Evolutionary conservation across 1,140 invertebrate genomes (phyloP).

Genomic region (Zaprionus kolodkinae): DNA sequence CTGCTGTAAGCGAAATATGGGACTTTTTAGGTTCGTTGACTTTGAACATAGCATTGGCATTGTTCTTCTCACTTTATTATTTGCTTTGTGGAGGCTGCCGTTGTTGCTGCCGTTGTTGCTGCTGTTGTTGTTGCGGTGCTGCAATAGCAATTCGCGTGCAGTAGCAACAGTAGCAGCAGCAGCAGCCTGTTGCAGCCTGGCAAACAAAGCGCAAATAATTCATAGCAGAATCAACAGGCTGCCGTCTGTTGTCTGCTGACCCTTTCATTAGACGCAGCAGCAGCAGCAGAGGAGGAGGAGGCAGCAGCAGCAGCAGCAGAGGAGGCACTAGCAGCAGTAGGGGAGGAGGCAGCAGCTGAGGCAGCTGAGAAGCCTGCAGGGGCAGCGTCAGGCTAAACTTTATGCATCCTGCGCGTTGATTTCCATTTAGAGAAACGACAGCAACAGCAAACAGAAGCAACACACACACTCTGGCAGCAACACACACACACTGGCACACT

Average conservation of each 20-base stretch:
- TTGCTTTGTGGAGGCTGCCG: constrained; percentile 63
- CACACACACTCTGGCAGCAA: constrained; percentile 6
- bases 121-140: constrained; percentile 40
- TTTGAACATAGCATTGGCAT: constrained; percentile 80
- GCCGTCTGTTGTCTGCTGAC: constrained; percentile 50
- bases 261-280: constrained; percentile 77
- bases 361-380: not conserved
- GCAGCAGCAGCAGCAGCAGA: constrained; percentile 6
- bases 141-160: constrained; percentile 79
- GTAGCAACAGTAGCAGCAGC: constrained; percentile 57
- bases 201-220: constrained; percentile 82
- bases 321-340: constrained; percentile 25
- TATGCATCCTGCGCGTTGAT: constrained; percentile 83
- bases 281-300: constrained; percentile 27
- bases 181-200: constrained; percentile 31
- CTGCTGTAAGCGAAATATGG: constrained; percentile 73
- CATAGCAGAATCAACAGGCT: constrained; percentile 54
- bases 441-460: constrained; percentile 37
- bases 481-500: constrained; percentile 15
- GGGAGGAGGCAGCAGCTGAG: not conserved
- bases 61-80: constrained; percentile 83
- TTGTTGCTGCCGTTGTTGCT: constrained; percentile 25
- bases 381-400: constrained; percentile 60
- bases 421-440: constrained; percentile 78
- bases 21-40: constrained; percentile 82